Percentiles rank a stretch among this genome's conserved stretches.
Conservation (phyloP, 2,113 vertebrate genomes). For the Illadopsis cleaveri region DNA sequence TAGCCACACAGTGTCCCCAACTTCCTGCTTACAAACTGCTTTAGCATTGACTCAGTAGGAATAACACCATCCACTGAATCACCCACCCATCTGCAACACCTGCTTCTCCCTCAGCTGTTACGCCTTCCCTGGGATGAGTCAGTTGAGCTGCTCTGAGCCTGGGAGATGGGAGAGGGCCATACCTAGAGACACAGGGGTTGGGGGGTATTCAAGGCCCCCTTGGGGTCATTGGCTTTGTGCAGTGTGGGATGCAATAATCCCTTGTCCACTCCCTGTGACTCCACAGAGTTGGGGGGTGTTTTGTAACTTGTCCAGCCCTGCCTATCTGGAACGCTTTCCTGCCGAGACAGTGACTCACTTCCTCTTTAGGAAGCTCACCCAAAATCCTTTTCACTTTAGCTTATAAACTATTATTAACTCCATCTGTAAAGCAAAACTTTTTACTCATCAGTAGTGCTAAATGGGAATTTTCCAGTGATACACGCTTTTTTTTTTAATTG, state of each 20-base stretch:
- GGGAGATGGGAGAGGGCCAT: not conserved
- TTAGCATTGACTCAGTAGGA: conserved; percentile 58
- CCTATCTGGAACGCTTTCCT: conserved; percentile 65
- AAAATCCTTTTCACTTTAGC: conserved; percentile 58
- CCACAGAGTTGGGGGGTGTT: conserved; percentile 17
- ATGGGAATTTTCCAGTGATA: conserved; percentile 59
- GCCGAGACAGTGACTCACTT: conserved; percentile 70
- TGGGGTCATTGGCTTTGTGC: not conserved
- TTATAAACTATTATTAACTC: conserved; percentile 68
- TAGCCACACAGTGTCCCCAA: conserved; percentile 20
- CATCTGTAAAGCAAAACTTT: conserved; percentile 55
- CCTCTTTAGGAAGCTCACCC: conserved; percentile 64
- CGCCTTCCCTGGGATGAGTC: conserved; percentile 38
- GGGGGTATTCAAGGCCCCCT: not conserved
- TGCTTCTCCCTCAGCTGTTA: conserved; percentile 22
- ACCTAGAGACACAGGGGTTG: not conserved
- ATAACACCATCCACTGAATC: conserved; percentile 63
- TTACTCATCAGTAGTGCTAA: conserved; percentile 44
- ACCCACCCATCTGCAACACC: conserved; percentile 56
- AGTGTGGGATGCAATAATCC: conserved; percentile 4
- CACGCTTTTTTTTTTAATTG: not conserved
- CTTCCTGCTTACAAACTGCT: conserved; percentile 47
- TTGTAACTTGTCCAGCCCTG: conserved; percentile 61
- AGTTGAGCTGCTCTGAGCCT: not conserved
- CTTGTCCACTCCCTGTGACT: conserved; percentile 41